Conservation (phyloP, 92 coral and sea anemone species). For the Zoanthus sociatus region DNA sequence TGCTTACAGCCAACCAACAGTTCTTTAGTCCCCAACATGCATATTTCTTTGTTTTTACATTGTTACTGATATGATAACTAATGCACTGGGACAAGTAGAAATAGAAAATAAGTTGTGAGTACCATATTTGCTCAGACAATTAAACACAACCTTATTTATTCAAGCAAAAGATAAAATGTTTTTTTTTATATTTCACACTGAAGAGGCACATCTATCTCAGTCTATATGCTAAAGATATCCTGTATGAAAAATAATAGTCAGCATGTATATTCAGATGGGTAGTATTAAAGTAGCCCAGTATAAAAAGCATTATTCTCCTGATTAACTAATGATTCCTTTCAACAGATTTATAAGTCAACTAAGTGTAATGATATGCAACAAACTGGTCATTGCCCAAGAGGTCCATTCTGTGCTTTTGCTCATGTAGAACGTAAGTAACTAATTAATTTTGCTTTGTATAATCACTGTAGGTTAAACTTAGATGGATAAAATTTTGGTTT, state of each 20-base stretch:
- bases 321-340: background rate
- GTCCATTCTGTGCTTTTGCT: conserved; percentile 99
- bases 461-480: background rate
- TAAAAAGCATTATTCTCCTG: background rate
- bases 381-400: conserved; percentile 98
- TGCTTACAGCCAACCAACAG: no score
- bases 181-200: background rate
- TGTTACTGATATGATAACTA: no score
- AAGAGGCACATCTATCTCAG: background rate
- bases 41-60: no score
- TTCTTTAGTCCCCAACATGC: no score
- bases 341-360: conserved; percentile 96
- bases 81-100: no score
- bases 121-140: no score
- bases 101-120: no score
- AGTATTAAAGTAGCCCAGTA: background rate
- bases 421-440: conserved; percentile 98
- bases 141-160: no score
- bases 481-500: background rate
- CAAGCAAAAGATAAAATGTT: no score
- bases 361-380: conserved; percentile 99
- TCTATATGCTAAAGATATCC: no score
- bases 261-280: background rate
- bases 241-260: no score
- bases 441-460: background rate